Evolutionary conservation across 1,140 invertebrate genomes (phyloP), one percentile per base, ranked within the genome.

Genomic region (Drosophila subpulchrella): DNA sequence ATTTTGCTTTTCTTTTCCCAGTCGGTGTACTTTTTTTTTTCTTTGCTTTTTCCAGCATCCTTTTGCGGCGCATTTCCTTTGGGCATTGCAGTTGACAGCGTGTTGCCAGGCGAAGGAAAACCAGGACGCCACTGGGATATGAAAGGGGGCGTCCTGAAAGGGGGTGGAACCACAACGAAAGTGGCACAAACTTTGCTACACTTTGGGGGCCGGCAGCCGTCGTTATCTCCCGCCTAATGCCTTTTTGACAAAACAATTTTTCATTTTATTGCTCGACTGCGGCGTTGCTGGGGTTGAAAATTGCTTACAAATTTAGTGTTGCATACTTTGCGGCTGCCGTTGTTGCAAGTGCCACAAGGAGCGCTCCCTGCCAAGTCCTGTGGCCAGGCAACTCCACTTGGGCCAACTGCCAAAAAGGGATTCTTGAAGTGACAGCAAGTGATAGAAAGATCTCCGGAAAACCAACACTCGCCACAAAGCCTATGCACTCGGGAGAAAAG

Each of bases 11-110:
- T 65, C 46, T 39, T 75, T 46, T 53, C 15, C 15, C 50, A 48
- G 27, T 34, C 24, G 44, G 7, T 34, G 11, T 42, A 15, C 15
- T 15, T 17, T 46, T 46, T 46, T 20, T 44, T 44, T 5, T 8
- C 41, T 8, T 15, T n/a, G 34, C 38, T 47, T 50, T 27, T 27
- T 48, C 59, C 17, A 10, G n/a, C 57, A 67, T 63, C 60, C 73
- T 71, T 70, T 68, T 88, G 78, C 80, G 72, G 71, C 84, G 83
- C 80, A 89, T 88, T 84, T 88, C 83, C 83, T 84, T 78, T 89
- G 84, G 84, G 84, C 80, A 84, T 86, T 86, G 83, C 84, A 89
- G 83, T 84, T 86, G 83, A 86, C 83, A 86, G 83, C 79, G 61
- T 77, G 62, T 80, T 80, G 77, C 71, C 63, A 74, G 41, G 66